Evolutionary conservation across 92 coral and sea anemone genomes (phyloP), one percentile per base, ranked within the genome.

Genomic region (Phenganax stokvisi): DNA sequence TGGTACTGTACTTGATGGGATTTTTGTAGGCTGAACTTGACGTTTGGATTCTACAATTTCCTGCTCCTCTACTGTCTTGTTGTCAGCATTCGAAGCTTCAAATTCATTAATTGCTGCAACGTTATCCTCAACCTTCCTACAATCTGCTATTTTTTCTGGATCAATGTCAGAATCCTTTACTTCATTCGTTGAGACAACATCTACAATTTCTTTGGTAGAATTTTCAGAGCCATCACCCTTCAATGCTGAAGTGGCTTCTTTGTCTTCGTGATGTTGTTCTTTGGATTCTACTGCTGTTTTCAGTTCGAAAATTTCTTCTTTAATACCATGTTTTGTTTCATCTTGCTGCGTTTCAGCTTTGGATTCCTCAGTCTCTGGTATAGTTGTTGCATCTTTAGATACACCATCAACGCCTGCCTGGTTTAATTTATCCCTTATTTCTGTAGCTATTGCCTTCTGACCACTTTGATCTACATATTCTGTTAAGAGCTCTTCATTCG

Each of bases 151-250:
- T 1, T 13, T 61, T 13, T 61, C 67, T 29, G 72, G 28, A 27
- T 7, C 67, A 61, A 27, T 17, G 4, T 17, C 17, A 28, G 28
- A 28, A 61, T 61, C 67, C 67, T 13, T 61, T 61, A 8, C 17
- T 61, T 61, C 25, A 7, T 17, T 61, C 16, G 28, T 28, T 61
- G 67, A 13, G 67, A 61, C 27, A 17, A 61, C 67, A 61, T 61
- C 67, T 7, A 4, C 67, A 61, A 7, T 66, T 37, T 11, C 72
- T 66, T 27, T 30, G 8, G 72, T 66, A 66, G 44, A 66, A 27
- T 66, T 66, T 28, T 61, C 67, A 12, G 25, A 61, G 72, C 10
- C 72, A 66, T 66, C 72, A 66, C 31, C 51, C 31, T 66, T 66
- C 47, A 47, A 66, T 61, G 0, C 67, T 61, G 47, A 1, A 1